phyloP scores from a whole-genome alignment of 2,797 vertebrate genomes.

The Eulemur mongoz region DNA sequence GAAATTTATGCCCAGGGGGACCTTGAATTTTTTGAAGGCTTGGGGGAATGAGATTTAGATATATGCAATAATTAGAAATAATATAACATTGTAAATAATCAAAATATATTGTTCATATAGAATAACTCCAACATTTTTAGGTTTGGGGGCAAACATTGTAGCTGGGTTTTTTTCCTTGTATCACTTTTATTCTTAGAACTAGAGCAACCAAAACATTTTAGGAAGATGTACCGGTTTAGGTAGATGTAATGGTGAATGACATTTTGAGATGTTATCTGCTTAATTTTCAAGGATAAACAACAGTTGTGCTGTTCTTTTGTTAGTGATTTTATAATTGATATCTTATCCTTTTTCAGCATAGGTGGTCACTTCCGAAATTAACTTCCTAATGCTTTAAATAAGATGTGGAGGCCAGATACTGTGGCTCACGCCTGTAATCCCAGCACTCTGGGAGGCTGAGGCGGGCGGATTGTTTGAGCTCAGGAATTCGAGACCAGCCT shows the following conservation, averaged over 20 bases:
- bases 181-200: neutral
- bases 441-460: too few species aligned
- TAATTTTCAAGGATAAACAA: neutral
- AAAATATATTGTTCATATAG: neutral
- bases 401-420: neutral
- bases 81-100: neutral
- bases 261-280: neutral
- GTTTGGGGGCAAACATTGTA: neutral
- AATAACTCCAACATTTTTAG: neutral
- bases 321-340: neutral
- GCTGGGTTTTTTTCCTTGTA: neutral
- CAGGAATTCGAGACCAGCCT: too few species aligned
- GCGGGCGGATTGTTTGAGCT: too few species aligned
- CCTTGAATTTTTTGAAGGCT: neutral
- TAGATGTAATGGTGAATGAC: neutral
- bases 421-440: too few species aligned
- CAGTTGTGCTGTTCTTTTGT: neutral
- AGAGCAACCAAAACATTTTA: neutral
- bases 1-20: neutral
- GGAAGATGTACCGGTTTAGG: neutral
- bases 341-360: neutral
- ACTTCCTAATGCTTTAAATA: neutral
- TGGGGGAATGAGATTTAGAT: neutral
- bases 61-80: slow-evolving; percentile 3
- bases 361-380: neutral